Base-by-base conservation (phyloP, 2,797 vertebrate species). In the Sebastiscus tertius region DNA sequence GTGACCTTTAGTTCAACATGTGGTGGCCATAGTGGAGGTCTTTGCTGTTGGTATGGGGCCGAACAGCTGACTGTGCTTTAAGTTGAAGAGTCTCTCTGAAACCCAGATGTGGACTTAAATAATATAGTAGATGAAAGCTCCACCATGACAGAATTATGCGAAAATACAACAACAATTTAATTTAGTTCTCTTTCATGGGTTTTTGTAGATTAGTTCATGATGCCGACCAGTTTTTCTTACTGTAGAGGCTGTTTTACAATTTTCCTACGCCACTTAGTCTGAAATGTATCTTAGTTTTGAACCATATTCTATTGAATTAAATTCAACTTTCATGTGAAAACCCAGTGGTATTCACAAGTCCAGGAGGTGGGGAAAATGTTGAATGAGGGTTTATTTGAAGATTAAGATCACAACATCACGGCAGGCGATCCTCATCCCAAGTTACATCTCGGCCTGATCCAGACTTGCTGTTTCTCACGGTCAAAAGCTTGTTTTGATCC, bases 41-140 rank as follows among this genome's bases (percentile, higher is more conserved):
- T 12, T 77, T 66, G 63, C 36, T 64, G 52, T 27, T 31, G 36
- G 29, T 16, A 13, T 72, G 60, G 49, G 49, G 10, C 58, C 75
- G 60, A 63, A 72, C 73, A 65, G 22, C 63, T 42, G 61, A 67
- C 73, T 77, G 29, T 77, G 29, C 55, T 76, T 84, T 60, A 71
- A 68, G 69, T 77, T 79, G 12, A 62, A 79, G n/a, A 33, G 54
- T 58, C 29, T 62, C 61, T 52, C 36, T 80, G 55, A 61, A 34
- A 18, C 4, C 29, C 81, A 76, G 60, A 63, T 81, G 64, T 75
- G 20, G 16, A 64, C 16, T 8, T 8, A 9, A 20, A 54, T 55
- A 54, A 64, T 10, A 27, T 4, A 18, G 14, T 13, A 11, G 14
- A 18, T 8, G 7, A 59, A 63, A 59, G 24, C 39, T 33, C 6